Conservation (phyloP, 2,113 vertebrate species). For the Paracanthobrama guichenoti region DNA sequence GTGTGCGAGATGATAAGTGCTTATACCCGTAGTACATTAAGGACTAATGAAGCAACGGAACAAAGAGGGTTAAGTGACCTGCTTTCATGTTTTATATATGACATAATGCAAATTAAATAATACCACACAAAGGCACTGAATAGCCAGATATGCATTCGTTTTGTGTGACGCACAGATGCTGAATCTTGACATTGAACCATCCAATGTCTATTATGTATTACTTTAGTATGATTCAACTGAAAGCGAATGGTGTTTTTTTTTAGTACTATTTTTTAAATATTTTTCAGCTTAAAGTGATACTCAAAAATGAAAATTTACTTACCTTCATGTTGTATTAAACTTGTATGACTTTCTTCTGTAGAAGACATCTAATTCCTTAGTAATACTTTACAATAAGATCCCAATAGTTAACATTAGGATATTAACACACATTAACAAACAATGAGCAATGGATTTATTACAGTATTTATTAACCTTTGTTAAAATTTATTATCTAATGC, state of each 20-base stretch:
- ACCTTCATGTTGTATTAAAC: not conserved
- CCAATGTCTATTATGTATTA: not conserved
- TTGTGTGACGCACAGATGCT: not conserved
- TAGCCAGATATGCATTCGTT: not conserved
- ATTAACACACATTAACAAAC: too few relatives aligned
- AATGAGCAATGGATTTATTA: too few relatives aligned
- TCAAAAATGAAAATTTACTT: not conserved
- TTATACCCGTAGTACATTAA: not conserved
- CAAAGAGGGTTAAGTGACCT: constrained; percentile 1
- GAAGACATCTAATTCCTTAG: too few relatives aligned
- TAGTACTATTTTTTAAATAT: too few relatives aligned
- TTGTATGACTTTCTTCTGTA: too few relatives aligned
- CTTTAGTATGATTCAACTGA: too few relatives aligned
- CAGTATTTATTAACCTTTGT: too few relatives aligned
- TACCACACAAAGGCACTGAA: not conserved
- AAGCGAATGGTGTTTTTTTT: not conserved
- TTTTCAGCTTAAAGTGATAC: not conserved
- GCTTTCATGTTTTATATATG: constrained; percentile 11
- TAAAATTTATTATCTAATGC: too few relatives aligned
- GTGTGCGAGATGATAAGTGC: not conserved
- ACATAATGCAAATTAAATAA: not conserved
- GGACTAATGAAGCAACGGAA: constrained; percentile 13
- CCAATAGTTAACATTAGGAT: too few relatives aligned
- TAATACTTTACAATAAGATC: too few relatives aligned
- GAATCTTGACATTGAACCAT: not conserved